Evolutionary conservation across 2,113 vertebrate genomes (phyloP).

Genomic region (Vidua macroura): DNA sequence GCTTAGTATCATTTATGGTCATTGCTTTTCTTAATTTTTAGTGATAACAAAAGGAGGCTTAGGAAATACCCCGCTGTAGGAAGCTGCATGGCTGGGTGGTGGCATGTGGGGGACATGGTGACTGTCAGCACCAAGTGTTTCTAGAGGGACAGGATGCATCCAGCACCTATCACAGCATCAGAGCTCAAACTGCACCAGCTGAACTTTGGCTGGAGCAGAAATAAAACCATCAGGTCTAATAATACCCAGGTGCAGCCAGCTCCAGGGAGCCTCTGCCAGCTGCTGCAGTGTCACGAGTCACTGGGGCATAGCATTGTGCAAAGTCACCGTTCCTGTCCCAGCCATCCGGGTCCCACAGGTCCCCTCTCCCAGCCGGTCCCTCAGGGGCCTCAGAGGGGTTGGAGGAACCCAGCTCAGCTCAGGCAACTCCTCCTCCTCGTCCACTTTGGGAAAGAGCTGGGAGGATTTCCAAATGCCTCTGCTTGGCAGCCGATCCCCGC

Average conservation of each 20-base stretch:
- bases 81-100: background rate
- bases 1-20: background rate
- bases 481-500: background rate
- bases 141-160: background rate
- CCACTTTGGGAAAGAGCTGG: background rate
- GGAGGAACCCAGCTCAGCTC: background rate
- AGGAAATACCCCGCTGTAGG: background rate
- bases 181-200: background rate
- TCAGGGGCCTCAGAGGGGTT: background rate
- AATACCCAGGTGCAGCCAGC: background rate
- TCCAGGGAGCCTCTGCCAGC: background rate
- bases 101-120: rapidly evolving
- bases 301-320: background rate
- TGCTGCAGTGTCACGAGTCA: background rate
- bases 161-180: rapidly evolving
- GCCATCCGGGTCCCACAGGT: rapidly evolving
- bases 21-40: background rate
- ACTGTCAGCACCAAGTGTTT: rapidly evolving
- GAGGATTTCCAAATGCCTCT: background rate
- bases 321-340: background rate
- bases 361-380: background rate
- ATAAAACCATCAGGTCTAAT: background rate
- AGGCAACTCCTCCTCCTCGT: background rate
- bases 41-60: background rate
- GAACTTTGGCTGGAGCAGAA: background rate